These are phyloP conservation scores for Drosophila differens DNA, from an alignment of 2,888 invertebrate species.

Conservation along the genomic window DNA sequence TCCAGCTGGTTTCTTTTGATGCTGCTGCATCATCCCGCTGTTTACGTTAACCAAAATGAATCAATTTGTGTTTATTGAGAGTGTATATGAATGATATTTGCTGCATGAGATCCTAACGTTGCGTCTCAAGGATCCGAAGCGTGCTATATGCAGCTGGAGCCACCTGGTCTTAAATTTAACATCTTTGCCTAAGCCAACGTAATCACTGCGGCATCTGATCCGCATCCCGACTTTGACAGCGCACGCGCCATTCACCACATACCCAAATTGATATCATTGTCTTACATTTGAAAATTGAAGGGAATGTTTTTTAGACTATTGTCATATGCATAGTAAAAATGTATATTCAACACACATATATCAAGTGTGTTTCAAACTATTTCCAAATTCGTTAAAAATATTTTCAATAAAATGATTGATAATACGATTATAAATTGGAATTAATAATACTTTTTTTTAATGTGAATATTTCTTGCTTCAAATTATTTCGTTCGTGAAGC, in stretches of 20 bases:
- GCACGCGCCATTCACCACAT: constrained; percentile 31
- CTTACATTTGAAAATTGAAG: background rate
- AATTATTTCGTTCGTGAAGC: background rate
- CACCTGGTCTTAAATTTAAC: constrained; percentile 63
- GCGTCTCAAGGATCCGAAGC: constrained; percentile 54
- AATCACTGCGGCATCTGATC: constrained; percentile 29
- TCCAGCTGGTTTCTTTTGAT: constrained; percentile 57
- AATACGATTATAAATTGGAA: background rate
- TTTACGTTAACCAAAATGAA: constrained; percentile 54
- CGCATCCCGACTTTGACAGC: constrained; percentile 29
- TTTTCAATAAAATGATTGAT: background rate
- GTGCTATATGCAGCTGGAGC: constrained; percentile 66
- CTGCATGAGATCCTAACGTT: constrained; percentile 4
- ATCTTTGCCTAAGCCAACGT: constrained; percentile 43
- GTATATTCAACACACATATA: background rate
- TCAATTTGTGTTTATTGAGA: constrained; percentile 41
- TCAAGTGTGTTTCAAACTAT: background rate
- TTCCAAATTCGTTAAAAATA: background rate
- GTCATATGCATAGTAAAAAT: background rate
- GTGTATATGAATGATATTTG: constrained; percentile 18
- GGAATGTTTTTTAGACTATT: background rate
- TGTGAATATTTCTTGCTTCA: background rate
- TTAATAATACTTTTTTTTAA: background rate
- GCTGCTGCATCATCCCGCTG: constrained; percentile 25
- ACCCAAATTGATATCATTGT: constrained; percentile 11